Conservation (phyloP, 2,888 invertebrate genomes). For the Noctua comes region DNA sequence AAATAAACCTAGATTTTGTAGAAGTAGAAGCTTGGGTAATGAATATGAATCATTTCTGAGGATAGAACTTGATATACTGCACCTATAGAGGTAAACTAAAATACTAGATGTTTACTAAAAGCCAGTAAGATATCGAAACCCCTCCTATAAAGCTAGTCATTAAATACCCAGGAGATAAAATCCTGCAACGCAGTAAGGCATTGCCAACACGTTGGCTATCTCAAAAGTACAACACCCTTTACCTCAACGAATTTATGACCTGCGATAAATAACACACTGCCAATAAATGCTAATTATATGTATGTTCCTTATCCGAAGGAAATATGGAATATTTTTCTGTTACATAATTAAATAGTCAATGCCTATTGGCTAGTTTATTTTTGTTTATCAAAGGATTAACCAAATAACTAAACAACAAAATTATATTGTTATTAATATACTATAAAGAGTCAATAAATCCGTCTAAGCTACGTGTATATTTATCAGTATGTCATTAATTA, state of each 20-base stretch:
- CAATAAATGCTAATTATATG: slow-evolving; percentile 6
- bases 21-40: background rate
- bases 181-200: slow-evolving; percentile 31
- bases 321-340: slow-evolving; percentile 33
- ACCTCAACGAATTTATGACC: slow-evolving; percentile 11
- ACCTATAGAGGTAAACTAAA: background rate
- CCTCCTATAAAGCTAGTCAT: background rate
- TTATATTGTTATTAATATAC: slow-evolving; percentile 56
- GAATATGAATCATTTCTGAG: slow-evolving; percentile 3
- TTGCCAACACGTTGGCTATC: background rate
- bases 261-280: slow-evolving; percentile 12
- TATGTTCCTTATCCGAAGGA: background rate
- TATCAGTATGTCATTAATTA: slow-evolving; percentile 73
- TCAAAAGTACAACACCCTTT: slow-evolving; percentile 35
- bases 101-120: background rate
- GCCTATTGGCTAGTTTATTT: slow-evolving; percentile 1
- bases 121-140: background rate
- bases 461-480: slow-evolving; percentile 67
- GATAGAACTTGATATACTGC: background rate
- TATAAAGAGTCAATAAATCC: slow-evolving; percentile 66
- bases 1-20: slow-evolving; percentile 17
- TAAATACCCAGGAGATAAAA: slow-evolving; percentile 10
- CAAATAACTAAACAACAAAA: slow-evolving; percentile 46
- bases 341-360: slow-evolving; percentile 42
- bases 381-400: slow-evolving; percentile 35